Evolutionary conservation across 2,113 vertebrate species (phyloP).

Genomic region (Bolborhynchus lineola): DNA sequence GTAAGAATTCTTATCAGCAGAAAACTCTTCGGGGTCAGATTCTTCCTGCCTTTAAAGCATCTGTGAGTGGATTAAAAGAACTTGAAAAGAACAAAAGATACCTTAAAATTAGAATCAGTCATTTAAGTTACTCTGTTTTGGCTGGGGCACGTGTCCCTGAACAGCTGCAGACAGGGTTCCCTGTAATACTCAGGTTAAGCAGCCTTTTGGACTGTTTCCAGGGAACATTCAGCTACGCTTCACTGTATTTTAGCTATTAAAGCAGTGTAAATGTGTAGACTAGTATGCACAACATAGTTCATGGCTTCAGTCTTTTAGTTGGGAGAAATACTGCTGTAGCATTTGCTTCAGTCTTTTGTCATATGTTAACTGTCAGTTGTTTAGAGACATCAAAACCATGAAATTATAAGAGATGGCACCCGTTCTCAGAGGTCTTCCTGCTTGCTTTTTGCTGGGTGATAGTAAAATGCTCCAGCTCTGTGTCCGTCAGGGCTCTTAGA

Average conservation of each 20-base stretch:
- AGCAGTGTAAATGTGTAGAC: neutral
- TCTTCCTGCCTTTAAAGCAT: neutral
- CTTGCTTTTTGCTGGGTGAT: neutral
- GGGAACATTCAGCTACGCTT: neutral
- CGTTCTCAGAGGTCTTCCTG: neutral
- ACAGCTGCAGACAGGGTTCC: neutral
- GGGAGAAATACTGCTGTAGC: neutral
- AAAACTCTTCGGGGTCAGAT: neutral
- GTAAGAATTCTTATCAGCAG: slow-evolving; percentile 48
- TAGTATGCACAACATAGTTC: accelerated
- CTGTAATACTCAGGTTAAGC: neutral
- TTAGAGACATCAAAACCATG: neutral
- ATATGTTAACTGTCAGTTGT: accelerated
- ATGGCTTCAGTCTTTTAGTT: neutral
- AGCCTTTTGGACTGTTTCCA: neutral
- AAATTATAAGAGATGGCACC: neutral
- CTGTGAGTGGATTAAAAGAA: neutral
- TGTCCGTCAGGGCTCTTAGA: neutral
- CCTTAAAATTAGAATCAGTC: accelerated
- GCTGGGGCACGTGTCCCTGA: neutral
- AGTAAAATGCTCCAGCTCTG: neutral
- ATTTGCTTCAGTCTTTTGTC: neutral
- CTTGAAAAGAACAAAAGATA: neutral
- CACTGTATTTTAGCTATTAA: neutral
- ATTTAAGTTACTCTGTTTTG: neutral